Evolutionary conservation across 2,113 vertebrate genomes (phyloP).

Genomic region (Vulpes lagopus): DNA sequence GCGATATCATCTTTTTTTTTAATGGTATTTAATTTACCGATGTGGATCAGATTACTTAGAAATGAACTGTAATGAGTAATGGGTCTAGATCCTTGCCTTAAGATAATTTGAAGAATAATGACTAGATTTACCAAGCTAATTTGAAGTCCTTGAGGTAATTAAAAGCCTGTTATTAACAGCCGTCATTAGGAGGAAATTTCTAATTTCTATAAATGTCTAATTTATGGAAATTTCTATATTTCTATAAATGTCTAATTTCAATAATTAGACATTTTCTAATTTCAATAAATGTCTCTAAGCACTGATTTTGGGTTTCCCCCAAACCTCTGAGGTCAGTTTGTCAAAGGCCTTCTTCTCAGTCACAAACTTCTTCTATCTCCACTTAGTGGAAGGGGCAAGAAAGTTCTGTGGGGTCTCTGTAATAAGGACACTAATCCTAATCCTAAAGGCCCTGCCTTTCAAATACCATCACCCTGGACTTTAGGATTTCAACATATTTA

Average conservation of each 20-base stretch:
- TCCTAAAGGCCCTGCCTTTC: not conserved
- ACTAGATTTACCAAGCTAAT: constrained; percentile 75
- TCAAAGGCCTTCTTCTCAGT: not conserved
- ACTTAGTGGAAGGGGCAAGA: not conserved
- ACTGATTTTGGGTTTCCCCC: not conserved
- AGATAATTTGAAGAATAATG: constrained; percentile 75
- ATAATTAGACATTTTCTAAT: constrained; percentile 45
- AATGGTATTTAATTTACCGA: constrained; percentile 69
- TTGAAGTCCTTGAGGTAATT: constrained; percentile 73
- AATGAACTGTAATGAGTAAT: constrained; percentile 73
- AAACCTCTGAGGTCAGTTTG: not conserved
- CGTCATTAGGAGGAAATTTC: constrained; percentile 68
- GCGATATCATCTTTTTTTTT: constrained; percentile 44
- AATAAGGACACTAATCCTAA: not conserved
- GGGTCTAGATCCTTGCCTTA: constrained; percentile 56
- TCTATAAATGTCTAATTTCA: constrained; percentile 8
- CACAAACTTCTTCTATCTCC: no score
- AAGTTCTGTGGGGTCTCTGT: not conserved
- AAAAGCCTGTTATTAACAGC: constrained; percentile 67
- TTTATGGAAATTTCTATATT: constrained; percentile 12
- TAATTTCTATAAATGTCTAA: constrained; percentile 66
- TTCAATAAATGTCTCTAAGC: constrained; percentile 57
- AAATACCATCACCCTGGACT: no score
- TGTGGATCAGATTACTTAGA: constrained; percentile 83
- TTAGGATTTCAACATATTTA: not conserved